Conservation (phyloP, 2,113 vertebrate genomes). For the Tetraodon nigroviridis region DNA sequence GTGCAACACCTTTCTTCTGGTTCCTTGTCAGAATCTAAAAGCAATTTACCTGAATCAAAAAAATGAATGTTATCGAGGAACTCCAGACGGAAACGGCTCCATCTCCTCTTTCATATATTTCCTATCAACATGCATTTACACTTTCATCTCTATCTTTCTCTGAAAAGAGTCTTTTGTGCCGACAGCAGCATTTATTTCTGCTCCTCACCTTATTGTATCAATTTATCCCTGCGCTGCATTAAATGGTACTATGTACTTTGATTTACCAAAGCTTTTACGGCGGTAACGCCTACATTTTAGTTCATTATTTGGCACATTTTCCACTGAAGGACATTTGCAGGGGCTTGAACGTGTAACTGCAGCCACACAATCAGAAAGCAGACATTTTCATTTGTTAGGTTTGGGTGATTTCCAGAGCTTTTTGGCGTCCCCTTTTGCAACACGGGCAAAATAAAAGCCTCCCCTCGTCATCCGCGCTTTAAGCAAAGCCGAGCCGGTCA, state of each 20-base stretch:
- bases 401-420: slow-evolving; percentile 40
- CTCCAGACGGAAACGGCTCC: background rate
- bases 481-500: slow-evolving; percentile 27
- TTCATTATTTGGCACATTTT: slow-evolving; percentile 27
- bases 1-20: background rate
- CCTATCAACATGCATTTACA: background rate
- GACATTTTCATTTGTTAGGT: slow-evolving; percentile 26
- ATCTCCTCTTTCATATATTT: background rate
- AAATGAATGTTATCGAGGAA: background rate
- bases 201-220: background rate
- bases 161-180: no score
- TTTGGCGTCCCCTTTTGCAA: slow-evolving; percentile 22
- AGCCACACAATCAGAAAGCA: slow-evolving; percentile 35
- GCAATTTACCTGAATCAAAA: background rate
- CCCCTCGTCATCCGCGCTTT: background rate
- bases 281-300: background rate
- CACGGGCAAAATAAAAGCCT: slow-evolving; percentile 19
- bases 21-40: background rate
- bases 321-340: slow-evolving; percentile 14
- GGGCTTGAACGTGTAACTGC: slow-evolving; percentile 21
- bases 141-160: background rate
- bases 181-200: background rate
- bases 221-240: background rate
- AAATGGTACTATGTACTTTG: background rate
- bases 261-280: slow-evolving; percentile 13